Evolutionary conservation across 2,797 vertebrate genomes (phyloP).

Genomic region (Sebastes glaucus): DNA sequence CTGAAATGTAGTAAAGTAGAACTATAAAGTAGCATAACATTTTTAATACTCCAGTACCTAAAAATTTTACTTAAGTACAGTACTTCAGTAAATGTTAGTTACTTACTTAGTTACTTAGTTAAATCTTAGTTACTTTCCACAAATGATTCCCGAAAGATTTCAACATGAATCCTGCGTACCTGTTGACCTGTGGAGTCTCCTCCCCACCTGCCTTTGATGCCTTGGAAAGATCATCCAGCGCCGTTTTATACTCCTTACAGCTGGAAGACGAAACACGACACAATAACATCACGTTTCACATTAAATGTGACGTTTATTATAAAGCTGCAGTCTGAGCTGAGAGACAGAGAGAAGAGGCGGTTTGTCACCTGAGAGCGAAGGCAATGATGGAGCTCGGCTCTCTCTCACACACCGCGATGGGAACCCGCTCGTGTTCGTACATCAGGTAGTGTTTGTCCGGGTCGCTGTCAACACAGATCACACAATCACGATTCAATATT

Average conservation of each 20-base stretch:
- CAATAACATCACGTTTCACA: background rate
- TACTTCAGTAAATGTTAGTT: background rate
- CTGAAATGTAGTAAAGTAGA: background rate
- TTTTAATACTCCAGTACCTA: background rate
- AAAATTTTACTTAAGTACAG: background rate
- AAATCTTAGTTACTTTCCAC: background rate
- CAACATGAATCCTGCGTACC: conserved; percentile 69
- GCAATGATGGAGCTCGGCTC: conserved; percentile 99
- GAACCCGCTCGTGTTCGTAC: conserved; percentile 96
- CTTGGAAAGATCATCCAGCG: conserved; percentile 93
- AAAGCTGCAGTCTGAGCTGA: background rate
- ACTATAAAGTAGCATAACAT: background rate
- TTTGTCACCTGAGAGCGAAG: conserved; percentile 94
- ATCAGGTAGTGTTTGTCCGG: conserved; percentile 99
- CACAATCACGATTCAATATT: background rate
- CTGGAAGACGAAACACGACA: conserved; percentile 65
- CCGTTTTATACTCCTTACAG: conserved; percentile 97
- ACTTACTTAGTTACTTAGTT: too few species aligned
- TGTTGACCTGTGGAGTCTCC: conserved; percentile 77
- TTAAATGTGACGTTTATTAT: background rate
- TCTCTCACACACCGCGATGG: conserved; percentile 96
- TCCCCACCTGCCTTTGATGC: conserved; percentile 84
- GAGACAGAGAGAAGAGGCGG: background rate
- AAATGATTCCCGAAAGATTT: too few species aligned
- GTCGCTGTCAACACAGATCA: conserved; percentile 83